phyloP scores from a whole-genome alignment of 2,888 invertebrate genomes.

The Megaustenia siamemsis region DNA sequence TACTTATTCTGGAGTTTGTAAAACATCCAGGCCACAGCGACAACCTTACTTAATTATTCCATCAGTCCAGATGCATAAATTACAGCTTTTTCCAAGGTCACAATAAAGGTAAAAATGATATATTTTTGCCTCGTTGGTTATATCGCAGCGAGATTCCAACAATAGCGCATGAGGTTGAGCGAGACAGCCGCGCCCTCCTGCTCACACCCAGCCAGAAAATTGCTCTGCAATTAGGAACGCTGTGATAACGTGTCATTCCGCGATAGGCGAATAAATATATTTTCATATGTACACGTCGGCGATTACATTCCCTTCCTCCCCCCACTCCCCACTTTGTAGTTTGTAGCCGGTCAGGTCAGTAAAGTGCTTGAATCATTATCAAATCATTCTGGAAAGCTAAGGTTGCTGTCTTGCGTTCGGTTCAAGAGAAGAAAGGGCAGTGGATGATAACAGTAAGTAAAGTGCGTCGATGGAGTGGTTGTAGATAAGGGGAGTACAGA shows the following conservation, averaged over 20 bases:
- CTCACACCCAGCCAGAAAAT: slow-evolving; percentile 15
- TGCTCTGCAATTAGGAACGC: slow-evolving; percentile 1
- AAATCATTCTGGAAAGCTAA: background rate
- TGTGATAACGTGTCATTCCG: background rate
- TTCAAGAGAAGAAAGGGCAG: no score
- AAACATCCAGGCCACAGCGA: no score
- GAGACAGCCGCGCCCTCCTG: background rate
- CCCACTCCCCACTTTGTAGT: background rate
- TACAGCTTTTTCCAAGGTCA: no score
- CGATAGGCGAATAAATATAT: slow-evolving; percentile 8
- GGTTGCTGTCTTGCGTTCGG: background rate
- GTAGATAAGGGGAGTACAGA: no score
- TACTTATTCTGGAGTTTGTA: no score
- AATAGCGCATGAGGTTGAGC: background rate
- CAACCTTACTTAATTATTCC: no score
- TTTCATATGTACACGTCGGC: slow-evolving; percentile 22
- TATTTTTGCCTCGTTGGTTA: background rate
- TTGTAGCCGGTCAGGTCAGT: background rate
- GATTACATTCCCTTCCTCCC: no score
- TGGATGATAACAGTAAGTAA: no score
- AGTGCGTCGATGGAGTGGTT: no score
- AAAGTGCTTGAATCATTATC: background rate
- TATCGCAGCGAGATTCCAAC: background rate
- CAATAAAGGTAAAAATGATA: background rate
- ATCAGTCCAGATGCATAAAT: no score